These are phyloP conservation scores for Malurus splendens DNA, from an alignment of 2,797 vertebrate genomes.

Conservation along the genomic window DNA sequence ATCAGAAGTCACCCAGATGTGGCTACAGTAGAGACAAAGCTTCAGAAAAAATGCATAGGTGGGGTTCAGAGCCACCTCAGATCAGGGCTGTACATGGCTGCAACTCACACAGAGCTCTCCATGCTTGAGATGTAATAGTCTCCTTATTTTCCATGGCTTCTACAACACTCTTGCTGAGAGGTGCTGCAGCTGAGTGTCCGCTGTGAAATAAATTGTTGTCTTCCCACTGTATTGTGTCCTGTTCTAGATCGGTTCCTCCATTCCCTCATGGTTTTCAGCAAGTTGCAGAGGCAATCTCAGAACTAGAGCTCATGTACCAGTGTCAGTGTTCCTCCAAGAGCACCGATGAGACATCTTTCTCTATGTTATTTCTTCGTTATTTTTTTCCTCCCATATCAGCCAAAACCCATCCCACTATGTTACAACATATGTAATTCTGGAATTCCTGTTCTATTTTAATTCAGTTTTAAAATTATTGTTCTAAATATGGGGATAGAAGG, in stretches of 20 bases:
- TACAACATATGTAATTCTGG: background rate
- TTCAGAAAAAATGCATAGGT: background rate
- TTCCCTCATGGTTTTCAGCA: background rate
- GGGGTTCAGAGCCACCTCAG: background rate
- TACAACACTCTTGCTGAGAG: background rate
- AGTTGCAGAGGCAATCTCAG: background rate
- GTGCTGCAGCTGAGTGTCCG: background rate
- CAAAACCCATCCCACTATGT: background rate
- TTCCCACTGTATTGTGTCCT: background rate
- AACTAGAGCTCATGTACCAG: background rate
- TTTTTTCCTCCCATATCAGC: background rate
- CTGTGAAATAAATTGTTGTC: background rate
- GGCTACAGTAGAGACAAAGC: background rate
- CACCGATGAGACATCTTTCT: background rate
- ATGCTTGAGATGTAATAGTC: background rate
- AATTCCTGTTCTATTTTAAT: background rate
- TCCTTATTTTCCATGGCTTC: background rate
- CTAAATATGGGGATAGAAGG: background rate
- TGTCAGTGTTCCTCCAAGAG: background rate
- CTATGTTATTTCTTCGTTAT: background rate
- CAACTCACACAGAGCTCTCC: background rate
- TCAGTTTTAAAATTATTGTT: background rate
- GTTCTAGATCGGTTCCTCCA: background rate
- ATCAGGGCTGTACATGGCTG: background rate
- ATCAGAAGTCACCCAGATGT: background rate